These are phyloP conservation scores for Epizoanthus scotinus DNA, from an alignment of 92 coral and sea anemone genomes.

Conservation along the genomic window DNA sequence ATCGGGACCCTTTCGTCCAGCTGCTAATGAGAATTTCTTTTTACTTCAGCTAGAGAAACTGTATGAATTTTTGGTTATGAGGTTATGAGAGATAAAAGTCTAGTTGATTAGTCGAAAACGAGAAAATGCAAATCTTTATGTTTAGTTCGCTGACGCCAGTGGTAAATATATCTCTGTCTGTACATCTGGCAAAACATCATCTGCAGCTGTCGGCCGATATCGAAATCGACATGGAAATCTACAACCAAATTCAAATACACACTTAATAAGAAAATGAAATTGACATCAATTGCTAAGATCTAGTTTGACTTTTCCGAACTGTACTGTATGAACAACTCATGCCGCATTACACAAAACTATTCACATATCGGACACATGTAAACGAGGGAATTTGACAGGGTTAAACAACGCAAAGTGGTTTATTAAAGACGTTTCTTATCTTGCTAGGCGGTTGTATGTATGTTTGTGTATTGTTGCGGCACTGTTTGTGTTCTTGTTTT, in stretches of 20 bases:
- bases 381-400: too few relatives aligned
- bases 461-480: too few relatives aligned
- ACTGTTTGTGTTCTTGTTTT: too few relatives aligned
- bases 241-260: conserved; percentile 1
- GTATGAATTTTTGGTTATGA: conserved; percentile 17
- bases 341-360: too few relatives aligned
- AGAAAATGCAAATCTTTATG: conserved; percentile 1
- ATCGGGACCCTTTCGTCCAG: not conserved
- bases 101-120: conserved; percentile 7
- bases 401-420: too few relatives aligned
- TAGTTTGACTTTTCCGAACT: too few relatives aligned
- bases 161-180: conserved; percentile 10
- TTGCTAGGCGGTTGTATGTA: too few relatives aligned
- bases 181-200: conserved; percentile 14
- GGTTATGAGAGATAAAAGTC: conserved; percentile 13
- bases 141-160: conserved; percentile 14
- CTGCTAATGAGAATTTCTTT: not conserved
- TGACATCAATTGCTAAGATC: too few relatives aligned
- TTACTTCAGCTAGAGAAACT: not conserved
- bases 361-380: too few relatives aligned
- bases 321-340: too few relatives aligned
- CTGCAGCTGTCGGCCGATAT: conserved; percentile 20
- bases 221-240: conserved; percentile 14
- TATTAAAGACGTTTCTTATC: too few relatives aligned
- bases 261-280: not conserved